Evolutionary conservation across 2,113 vertebrate genomes (phyloP).

Genomic region (Nettapus auritus): DNA sequence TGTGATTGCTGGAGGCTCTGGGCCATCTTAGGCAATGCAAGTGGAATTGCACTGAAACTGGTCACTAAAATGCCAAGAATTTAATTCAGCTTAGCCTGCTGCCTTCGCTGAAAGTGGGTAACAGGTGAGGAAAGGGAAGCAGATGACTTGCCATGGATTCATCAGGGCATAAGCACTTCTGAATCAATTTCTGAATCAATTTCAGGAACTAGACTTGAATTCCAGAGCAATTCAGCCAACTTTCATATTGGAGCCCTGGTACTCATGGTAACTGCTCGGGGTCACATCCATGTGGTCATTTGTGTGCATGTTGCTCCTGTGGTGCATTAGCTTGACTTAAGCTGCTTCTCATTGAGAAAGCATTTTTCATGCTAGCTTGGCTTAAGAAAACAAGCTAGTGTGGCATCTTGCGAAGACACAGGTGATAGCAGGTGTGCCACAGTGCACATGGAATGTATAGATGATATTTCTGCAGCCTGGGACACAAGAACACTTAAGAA

Average conservation of each 20-base stretch:
- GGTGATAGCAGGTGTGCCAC: background rate
- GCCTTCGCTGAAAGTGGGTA: background rate
- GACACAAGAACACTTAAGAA: background rate
- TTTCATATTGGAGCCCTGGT: background rate
- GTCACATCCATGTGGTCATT: background rate
- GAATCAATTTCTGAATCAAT: too few species aligned
- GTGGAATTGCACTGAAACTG: background rate
- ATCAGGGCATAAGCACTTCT: background rate
- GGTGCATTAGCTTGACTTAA: background rate
- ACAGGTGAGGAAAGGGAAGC: fast-evolving
- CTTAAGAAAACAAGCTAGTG: background rate
- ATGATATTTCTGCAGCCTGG: background rate
- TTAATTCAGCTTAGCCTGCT: background rate
- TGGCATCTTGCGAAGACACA: background rate
- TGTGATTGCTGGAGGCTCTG: background rate
- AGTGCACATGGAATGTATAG: background rate
- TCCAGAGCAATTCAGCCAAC: background rate
- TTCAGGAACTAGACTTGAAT: too few species aligned
- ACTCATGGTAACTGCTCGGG: background rate
- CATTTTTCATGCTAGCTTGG: background rate
- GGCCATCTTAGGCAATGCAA: background rate
- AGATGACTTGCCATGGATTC: background rate
- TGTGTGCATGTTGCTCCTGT: background rate
- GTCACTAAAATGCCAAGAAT: background rate
- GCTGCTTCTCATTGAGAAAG: background rate